These are phyloP conservation scores for Neocrepidodera transversa DNA, from an alignment of 2,888 invertebrate species.

Conservation along the genomic window DNA sequence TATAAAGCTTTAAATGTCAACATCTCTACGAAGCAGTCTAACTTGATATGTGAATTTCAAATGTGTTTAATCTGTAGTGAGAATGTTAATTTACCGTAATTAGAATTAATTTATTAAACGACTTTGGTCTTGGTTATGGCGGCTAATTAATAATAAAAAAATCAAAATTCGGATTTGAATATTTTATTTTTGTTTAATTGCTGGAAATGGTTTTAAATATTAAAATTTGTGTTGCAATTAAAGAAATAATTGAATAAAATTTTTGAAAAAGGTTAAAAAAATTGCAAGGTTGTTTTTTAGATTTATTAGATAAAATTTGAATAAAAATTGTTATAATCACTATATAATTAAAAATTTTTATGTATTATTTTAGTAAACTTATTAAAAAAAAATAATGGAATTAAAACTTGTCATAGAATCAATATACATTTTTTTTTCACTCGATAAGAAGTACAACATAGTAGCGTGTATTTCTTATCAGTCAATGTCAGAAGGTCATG, in stretches of 20 bases:
- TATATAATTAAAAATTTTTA: too few species aligned
- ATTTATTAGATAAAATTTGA: too few species aligned
- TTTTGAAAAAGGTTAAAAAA: too few species aligned
- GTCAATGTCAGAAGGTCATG: too few species aligned
- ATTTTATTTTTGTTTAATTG: constrained; percentile 8
- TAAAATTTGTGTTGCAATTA: constrained; percentile 6
- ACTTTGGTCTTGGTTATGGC: constrained; percentile 21
- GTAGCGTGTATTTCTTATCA: too few species aligned
- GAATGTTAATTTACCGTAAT: constrained; percentile 32
- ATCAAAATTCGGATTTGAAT: constrained; percentile 20
- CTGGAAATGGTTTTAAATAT: background rate
- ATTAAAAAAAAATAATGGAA: too few species aligned
- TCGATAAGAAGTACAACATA: too few species aligned
- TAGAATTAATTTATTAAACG: constrained; percentile 29
- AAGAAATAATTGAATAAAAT: background rate
- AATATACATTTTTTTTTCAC: too few species aligned
- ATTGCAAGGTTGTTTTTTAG: too few species aligned
- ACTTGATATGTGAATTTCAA: constrained; percentile 33
- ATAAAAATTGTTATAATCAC: too few species aligned
- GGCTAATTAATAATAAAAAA: constrained; percentile 21
- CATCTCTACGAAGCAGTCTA: constrained; percentile 30
- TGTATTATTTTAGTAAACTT: too few species aligned
- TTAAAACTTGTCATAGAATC: too few species aligned
- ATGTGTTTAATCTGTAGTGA: constrained; percentile 26
- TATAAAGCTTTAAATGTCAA: constrained; percentile 30